A percentile compares a stretch with the other conserved stretches of the same genome.
Conservation (phyloP, 1,140 invertebrate genomes). For the Hypothenemus hampei region DNA sequence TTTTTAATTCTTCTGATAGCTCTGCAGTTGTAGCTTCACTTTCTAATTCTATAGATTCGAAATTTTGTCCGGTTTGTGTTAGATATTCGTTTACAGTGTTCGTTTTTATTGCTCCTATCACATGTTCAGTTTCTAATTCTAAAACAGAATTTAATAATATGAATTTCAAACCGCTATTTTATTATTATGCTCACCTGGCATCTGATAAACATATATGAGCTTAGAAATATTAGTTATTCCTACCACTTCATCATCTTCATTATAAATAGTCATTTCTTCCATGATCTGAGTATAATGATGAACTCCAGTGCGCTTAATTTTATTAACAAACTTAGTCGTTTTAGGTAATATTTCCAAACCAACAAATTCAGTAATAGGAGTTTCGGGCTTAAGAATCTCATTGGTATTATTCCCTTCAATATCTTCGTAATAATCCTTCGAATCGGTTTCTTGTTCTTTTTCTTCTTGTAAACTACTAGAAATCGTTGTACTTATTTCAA, state of each 20-base stretch:
- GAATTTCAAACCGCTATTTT: too few relatives aligned
- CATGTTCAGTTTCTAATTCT: too few relatives aligned
- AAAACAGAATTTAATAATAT: too few relatives aligned
- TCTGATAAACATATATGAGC: background rate
- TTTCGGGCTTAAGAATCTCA: background rate
- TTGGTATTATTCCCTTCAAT: too few relatives aligned
- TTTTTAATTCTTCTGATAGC: too few relatives aligned
- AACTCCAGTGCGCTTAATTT: background rate
- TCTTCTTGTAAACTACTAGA: background rate
- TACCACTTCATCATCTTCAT: conserved; percentile 12
- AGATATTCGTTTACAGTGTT: too few relatives aligned
- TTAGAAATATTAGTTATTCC: conserved; percentile 4
- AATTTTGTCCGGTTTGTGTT: too few relatives aligned
- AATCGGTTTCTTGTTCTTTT: background rate
- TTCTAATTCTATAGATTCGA: too few relatives aligned
- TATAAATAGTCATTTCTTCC: conserved; percentile 2
- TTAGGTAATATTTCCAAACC: conserved; percentile 4
- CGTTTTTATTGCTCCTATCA: too few relatives aligned
- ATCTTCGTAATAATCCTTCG: background rate
- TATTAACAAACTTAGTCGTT: background rate
- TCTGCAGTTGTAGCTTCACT: too few relatives aligned
- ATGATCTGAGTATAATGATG: conserved; percentile 1
- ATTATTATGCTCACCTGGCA: background rate
- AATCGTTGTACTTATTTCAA: background rate
- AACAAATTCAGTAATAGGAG: conserved; percentile 2